These are phyloP conservation scores for Solenodon paradoxus DNA, from an alignment of 2,113 vertebrate species.

Conservation along the genomic window DNA sequence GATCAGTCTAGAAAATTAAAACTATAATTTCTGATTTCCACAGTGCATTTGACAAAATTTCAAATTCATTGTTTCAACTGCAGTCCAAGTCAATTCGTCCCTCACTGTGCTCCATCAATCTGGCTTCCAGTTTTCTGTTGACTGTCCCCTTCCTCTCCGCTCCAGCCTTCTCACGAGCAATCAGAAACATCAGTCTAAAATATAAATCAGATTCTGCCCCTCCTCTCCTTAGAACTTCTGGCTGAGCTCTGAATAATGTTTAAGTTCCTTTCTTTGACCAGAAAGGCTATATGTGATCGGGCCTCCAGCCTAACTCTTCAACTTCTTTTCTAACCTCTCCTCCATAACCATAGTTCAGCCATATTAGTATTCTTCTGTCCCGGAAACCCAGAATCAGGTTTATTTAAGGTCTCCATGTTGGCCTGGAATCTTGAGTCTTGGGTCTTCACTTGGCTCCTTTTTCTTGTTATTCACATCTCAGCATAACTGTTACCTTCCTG, in stretches of 20 bases:
- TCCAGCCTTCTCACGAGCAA: neutral
- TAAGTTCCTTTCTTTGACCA: neutral
- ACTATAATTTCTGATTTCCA: conserved; percentile 57
- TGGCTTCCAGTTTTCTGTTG: neutral
- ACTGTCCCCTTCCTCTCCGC: too few relatives aligned
- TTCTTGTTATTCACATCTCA: neutral
- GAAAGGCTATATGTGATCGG: neutral
- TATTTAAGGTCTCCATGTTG: neutral
- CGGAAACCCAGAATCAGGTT: neutral
- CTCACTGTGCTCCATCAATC: neutral
- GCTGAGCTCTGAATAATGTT: neutral
- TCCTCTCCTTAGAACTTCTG: neutral
- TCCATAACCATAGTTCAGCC: neutral
- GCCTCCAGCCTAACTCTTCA: neutral
- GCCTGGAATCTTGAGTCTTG: neutral
- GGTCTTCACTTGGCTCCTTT: neutral
- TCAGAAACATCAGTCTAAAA: neutral
- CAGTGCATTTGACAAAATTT: neutral
- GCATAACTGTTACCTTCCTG: neutral
- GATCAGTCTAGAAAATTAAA: conserved; percentile 62
- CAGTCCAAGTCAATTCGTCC: neutral
- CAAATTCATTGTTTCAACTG: neutral
- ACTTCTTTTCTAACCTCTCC: neutral
- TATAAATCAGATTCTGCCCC: neutral
- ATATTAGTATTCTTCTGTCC: neutral